Base-by-base conservation (phyloP, 2,888 invertebrate species). In the Thereva unica region DNA sequence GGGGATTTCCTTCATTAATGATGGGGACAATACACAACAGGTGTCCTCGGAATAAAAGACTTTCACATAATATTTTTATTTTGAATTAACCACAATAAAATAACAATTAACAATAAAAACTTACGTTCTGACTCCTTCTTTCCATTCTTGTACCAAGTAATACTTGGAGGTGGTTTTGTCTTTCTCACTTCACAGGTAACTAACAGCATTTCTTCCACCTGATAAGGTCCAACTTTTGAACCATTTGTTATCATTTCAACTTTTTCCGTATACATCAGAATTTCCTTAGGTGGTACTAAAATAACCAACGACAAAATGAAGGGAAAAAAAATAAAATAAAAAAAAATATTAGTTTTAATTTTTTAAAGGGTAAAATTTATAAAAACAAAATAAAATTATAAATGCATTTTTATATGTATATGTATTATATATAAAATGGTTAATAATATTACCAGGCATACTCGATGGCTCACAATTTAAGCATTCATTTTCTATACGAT, bases 91-190 rank as follows among this genome's bases (percentile, higher is more conserved):
- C n/a, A n/a, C n/a, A 23, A 7, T 54, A 37, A 37, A 38, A 41
- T 56, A 5, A 37, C 23, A 41, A 5, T 47, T 47, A 10, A 5
- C 4, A 47, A 1, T 10, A 44, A 34, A 4, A 69, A 78, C 79
- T 79, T 73, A 79, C 79, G 76, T 69, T 76, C 87, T 70, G 85
- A 80, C 66, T 89, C 83, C 73, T 86, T 84, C 57, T 85, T 84
- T 49, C 85, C 87, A 73, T 89, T 90, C 78, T 92, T 92, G 84
- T 86, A 92, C 95, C 95, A 95, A 70, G 86, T 86, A 68, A 95
- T 89, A 72, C 85, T 86, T 1, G 95, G 94, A 71, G 90, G 89
- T 0, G 95, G 95, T 73, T 93, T 91, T 53, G 94, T 94, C 56
- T 90, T 90, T 50, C 85, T 85, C 61, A 93, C 92, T 52, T 77